These are phyloP conservation scores for Tautogolabrus adspersus DNA, from an alignment of 2,113 vertebrate genomes.

Conservation along the genomic window DNA sequence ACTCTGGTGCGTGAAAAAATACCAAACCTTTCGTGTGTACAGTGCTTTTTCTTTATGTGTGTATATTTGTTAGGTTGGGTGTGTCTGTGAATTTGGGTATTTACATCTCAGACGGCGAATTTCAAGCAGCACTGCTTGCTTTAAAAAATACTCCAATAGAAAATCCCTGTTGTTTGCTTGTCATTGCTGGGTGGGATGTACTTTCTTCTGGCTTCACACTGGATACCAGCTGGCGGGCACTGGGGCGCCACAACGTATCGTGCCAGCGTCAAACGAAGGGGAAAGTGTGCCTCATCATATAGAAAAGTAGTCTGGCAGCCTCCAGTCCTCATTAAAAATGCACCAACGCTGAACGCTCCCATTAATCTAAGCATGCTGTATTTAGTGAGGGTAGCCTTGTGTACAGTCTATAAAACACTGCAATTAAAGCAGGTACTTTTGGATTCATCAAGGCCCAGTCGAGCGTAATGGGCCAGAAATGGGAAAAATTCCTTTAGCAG, in stretches of 20 bases:
- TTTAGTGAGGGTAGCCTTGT: conserved; percentile 78
- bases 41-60: background rate
- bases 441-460: conserved; percentile 72
- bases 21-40: conserved; percentile 43
- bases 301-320: conserved; percentile 76
- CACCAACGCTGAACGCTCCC: conserved; percentile 77
- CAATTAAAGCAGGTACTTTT: conserved; percentile 80
- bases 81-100: conserved; percentile 42
- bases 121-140: conserved; percentile 18
- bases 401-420: conserved; percentile 80
- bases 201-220: conserved; percentile 48
- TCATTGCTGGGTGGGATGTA: conserved; percentile 36
- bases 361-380: conserved; percentile 80
- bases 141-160: conserved; percentile 13
- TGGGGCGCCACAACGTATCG: conserved; percentile 44
- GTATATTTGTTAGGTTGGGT: conserved; percentile 33
- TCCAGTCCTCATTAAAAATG: conserved; percentile 81
- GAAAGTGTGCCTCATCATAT: conserved; percentile 72
- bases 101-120: conserved; percentile 32
- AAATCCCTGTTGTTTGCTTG: conserved; percentile 39
- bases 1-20: conserved; percentile 51
- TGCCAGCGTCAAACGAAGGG: conserved; percentile 65
- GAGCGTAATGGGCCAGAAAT: conserved; percentile 69
- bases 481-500: conserved; percentile 64
- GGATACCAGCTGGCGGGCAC: conserved; percentile 71